phyloP scores from a whole-genome alignment of 2,888 invertebrate genomes.

The Sphaerophoria rueppellii region DNA sequence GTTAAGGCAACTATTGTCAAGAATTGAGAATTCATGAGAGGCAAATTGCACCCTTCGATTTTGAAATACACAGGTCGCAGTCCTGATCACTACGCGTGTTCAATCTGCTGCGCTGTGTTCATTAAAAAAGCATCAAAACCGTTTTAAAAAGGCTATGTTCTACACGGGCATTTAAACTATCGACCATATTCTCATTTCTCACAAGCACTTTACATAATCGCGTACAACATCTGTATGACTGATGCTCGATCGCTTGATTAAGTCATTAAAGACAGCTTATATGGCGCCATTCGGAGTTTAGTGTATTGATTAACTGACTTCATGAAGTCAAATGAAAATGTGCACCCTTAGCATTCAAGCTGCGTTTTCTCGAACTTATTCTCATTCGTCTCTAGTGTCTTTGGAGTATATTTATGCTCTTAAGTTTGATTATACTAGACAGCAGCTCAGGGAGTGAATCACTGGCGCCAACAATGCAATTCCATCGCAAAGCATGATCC shows the following conservation, averaged over 20 bases:
- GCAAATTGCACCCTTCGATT: too few species aligned
- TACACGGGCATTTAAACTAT: not conserved
- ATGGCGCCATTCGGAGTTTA: constrained; percentile 38
- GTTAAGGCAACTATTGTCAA: too few species aligned
- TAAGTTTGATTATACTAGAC: not conserved
- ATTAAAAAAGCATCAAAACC: too few species aligned
- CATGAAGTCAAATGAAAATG: not conserved
- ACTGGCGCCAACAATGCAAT: constrained; percentile 45
- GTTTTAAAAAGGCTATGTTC: not conserved
- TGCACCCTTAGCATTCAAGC: constrained; percentile 48
- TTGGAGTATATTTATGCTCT: not conserved
- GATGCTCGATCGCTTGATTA: constrained; percentile 13
- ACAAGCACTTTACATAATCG: not conserved
- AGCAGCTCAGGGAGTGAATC: constrained; percentile 43
- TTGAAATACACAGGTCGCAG: too few species aligned
- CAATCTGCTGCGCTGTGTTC: too few species aligned
- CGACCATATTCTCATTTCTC: not conserved
- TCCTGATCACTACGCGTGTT: too few species aligned
- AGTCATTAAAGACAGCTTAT: constrained; percentile 39
- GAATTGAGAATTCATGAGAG: too few species aligned
- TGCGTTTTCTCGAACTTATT: not conserved
- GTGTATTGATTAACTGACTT: constrained; percentile 39
- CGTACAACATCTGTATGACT: constrained; percentile 9
- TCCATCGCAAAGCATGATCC: constrained; percentile 42
- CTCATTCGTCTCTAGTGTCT: not conserved